Evolutionary conservation across 2,113 vertebrate genomes (phyloP).

Genomic region (Phoxinus phoxinus): DNA sequence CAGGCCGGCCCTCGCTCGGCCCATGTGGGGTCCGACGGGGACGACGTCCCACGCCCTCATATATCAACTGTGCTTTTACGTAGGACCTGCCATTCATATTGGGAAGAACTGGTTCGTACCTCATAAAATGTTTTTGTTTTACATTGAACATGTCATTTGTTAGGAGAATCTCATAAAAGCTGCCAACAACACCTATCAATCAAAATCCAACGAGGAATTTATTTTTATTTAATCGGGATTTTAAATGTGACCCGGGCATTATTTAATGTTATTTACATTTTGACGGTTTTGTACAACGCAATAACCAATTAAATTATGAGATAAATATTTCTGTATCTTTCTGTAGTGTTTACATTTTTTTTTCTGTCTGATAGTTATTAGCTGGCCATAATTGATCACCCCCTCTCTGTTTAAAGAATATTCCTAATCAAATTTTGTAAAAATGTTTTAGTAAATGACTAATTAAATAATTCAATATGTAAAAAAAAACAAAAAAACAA

Average conservation of each 20-base stretch:
- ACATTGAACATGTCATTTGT: slow-evolving; percentile 9
- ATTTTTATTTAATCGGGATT: background rate
- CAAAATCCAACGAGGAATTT: background rate
- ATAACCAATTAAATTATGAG: background rate
- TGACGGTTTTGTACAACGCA: background rate
- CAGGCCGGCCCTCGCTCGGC: slow-evolving; percentile 59
- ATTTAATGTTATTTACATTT: background rate
- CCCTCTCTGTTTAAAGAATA: background rate
- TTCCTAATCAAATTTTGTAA: background rate
- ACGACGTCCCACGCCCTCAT: slow-evolving; percentile 68
- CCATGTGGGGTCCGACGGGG: slow-evolving; percentile 68
- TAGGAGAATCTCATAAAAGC: slow-evolving; percentile 12
- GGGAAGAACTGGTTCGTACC: background rate
- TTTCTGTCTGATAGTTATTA: background rate
- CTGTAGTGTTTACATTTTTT: background rate
- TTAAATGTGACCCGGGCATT: background rate
- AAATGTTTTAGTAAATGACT: background rate
- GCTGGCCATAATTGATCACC: background rate
- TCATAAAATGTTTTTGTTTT: slow-evolving; percentile 34
- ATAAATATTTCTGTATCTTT: background rate
- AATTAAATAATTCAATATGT: background rate
- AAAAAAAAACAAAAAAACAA: too few species aligned
- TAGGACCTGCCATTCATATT: slow-evolving; percentile 50
- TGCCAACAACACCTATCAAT: background rate
- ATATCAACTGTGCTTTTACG: slow-evolving; percentile 64